Conservation (phyloP, 2,888 invertebrate species). For the Mythimna pallens region DNA sequence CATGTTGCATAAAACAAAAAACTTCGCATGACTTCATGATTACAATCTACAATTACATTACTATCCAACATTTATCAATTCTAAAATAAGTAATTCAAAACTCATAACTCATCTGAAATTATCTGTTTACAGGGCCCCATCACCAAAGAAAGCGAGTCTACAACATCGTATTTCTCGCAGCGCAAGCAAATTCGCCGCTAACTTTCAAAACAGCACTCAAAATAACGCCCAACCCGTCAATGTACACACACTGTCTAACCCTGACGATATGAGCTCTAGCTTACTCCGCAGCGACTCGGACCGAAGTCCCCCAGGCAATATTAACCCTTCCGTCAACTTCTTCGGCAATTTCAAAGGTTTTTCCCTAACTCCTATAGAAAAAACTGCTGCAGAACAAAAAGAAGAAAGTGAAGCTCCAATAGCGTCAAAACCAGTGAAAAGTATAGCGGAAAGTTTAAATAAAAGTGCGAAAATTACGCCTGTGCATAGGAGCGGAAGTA, state of each 20-base stretch:
- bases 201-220: conserved; percentile 83
- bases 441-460: conserved; percentile 64
- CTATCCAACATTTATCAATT: neutral
- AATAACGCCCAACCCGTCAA: conserved; percentile 81
- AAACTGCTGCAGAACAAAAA: conserved; percentile 67
- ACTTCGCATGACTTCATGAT: conserved; percentile 31
- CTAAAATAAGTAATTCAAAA: neutral
- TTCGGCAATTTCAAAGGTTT: conserved; percentile 97
- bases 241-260: conserved; percentile 90
- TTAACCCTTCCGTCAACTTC: conserved; percentile 91
- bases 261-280: conserved; percentile 94
- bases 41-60: neutral
- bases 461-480: conserved; percentile 91
- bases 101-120: conserved; percentile 7
- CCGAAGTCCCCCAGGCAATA: conserved; percentile 84
- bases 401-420: conserved; percentile 55
- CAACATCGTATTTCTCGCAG: conserved; percentile 86
- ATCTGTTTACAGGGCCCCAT: conserved; percentile 78
- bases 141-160: conserved; percentile 86
- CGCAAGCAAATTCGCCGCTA: conserved; percentile 87
- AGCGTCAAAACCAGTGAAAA: conserved; percentile 55
- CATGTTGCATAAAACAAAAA: conserved; percentile 3
- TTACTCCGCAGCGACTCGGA: conserved; percentile 90
- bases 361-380: conserved; percentile 92
- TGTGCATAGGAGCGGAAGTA: conserved; percentile 85